Evolutionary conservation across 2,888 invertebrate genomes (phyloP).

Genomic region (Parasteatoda lunata): DNA sequence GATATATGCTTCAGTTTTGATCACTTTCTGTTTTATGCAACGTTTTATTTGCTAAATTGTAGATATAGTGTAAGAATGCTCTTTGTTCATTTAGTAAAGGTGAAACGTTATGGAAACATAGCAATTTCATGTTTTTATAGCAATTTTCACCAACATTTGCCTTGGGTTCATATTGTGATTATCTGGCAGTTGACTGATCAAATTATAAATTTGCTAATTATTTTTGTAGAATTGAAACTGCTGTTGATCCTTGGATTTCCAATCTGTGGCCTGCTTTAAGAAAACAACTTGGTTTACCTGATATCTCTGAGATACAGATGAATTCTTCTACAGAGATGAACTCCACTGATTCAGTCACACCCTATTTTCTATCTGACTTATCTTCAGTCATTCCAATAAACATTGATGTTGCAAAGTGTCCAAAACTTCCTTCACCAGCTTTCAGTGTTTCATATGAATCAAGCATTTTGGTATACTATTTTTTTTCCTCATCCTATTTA

Average conservation of each 20-base stretch:
- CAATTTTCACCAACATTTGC: neutral
- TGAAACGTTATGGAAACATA: no score
- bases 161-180: neutral
- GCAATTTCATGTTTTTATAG: no score
- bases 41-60: no score
- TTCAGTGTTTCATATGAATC: neutral
- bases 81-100: no score
- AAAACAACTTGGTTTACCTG: conserved; percentile 56
- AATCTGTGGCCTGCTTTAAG: conserved; percentile 74
- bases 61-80: no score
- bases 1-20: no score
- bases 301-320: neutral
- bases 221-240: conserved; percentile 75
- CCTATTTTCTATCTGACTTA: conserved; percentile 3
- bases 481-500: no score
- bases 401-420: conserved; percentile 28
- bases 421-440: conserved; percentile 31
- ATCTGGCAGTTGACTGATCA: neutral
- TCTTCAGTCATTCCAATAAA: neutral
- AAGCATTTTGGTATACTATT: no score
- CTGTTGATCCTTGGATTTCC: conserved; percentile 78
- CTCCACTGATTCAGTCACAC: neutral
- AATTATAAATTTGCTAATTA: neutral
- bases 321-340: neutral
- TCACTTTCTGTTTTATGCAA: no score